Evolutionary conservation across 2,797 vertebrate species (phyloP).

Genomic region (Eulemur albifrons): DNA sequence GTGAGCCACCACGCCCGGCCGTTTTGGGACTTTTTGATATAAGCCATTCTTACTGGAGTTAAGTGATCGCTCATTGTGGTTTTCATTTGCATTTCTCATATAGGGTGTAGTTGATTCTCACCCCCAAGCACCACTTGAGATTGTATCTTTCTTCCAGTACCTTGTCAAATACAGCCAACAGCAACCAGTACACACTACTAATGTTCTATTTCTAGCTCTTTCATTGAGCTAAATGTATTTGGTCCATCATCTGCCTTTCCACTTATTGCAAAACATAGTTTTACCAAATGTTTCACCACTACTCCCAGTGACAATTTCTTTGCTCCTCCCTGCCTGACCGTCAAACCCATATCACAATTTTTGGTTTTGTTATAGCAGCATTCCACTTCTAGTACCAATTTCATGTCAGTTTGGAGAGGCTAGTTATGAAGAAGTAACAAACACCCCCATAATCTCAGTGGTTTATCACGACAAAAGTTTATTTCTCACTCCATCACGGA

Average conservation of each 20-base stretch:
- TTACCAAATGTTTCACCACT: background rate
- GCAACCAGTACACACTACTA: background rate
- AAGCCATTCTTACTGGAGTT: no score
- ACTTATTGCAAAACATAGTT: background rate
- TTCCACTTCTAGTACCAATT: background rate
- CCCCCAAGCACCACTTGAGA: background rate
- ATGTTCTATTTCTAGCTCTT: background rate
- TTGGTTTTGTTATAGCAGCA: background rate
- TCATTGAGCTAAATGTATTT: background rate
- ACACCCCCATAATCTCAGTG: background rate
- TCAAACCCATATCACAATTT: background rate
- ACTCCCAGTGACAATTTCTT: background rate
- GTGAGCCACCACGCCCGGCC: no score
- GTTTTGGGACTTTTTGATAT: no score
- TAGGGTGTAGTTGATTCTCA: no score
- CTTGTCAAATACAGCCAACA: background rate
- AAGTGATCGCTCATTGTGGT: no score
- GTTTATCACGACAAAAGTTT: background rate
- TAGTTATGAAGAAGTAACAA: background rate
- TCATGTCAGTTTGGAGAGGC: background rate
- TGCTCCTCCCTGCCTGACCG: background rate
- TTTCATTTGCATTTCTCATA: no score
- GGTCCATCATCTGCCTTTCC: background rate
- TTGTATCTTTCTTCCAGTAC: background rate
- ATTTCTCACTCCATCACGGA: background rate